Evolutionary conservation across 2,113 vertebrate species (phyloP), one percentile per base, ranked within the genome.

Genomic region (Rattus rattus): DNA sequence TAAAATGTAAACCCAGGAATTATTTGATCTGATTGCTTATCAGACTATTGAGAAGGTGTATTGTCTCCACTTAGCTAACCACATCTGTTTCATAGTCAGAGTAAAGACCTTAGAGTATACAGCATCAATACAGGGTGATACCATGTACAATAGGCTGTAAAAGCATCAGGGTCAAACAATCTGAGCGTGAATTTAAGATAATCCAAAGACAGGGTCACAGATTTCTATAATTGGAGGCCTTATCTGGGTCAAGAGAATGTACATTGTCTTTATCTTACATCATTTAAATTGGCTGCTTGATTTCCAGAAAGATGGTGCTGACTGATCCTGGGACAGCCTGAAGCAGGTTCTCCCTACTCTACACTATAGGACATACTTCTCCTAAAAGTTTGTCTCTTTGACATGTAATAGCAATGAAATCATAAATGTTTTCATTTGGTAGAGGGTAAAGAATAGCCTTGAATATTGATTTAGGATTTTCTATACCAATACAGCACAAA

Each of bases 211-310:
- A 88, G 19, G 52, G 63, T 4, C 89, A 69, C 3, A 33, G 52
- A 61, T 95, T 95, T 87, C 13, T 33, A 17, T 90, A 88, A 49
- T 3, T 90, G 43, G 43, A 91, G 39, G 13, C 36, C 85, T 92
- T 96, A 36, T 92, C 84, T 94, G 49, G 67, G n/a, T 94, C 72
- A 89, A 54, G 70, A 76, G 11, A 81, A 96, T 79, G 19, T 24
- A 67, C 43, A 67, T 92, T 87, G 26, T 10, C 16, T 91, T 93
- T 91, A 33, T 3, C 33, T 90, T 54, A 56, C 22, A 63, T n/a
- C 79, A 36, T n/a, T 43, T 85, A 54, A 90, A 24, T 19, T 43
- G 69, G 10, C 9, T 84, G 28, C 84, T 52, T 59, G 69, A n/a
- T 80, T 52, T 94, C 49, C 52, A 80, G 59, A 49, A 91, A 94